Conservation (phyloP, 2,797 vertebrate genomes). For the Euthynnus affinis region DNA sequence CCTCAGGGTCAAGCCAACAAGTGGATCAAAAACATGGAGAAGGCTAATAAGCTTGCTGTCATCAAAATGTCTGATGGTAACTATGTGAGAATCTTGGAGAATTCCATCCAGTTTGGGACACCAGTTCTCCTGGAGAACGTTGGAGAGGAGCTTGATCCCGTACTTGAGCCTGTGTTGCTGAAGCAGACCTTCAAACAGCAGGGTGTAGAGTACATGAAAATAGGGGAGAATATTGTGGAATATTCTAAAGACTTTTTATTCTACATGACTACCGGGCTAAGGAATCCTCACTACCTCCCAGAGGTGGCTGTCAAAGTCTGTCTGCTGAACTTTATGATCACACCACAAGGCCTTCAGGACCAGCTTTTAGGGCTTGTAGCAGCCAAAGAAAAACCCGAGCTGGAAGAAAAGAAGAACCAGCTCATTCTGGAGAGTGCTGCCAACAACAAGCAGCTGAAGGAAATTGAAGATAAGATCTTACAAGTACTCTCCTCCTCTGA, state of each 20-base stretch:
- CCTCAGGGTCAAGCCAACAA: slow-evolving; percentile 97
- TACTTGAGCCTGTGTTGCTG: slow-evolving; percentile 92
- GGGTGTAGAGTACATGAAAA: slow-evolving; percentile 93
- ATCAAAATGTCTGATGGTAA: slow-evolving; percentile 92
- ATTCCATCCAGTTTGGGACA: slow-evolving; percentile 92
- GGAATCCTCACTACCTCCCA: slow-evolving; percentile 97
- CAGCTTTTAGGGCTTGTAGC: slow-evolving; percentile 95
- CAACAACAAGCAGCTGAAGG: slow-evolving; percentile 94
- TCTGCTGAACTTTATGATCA: slow-evolving; percentile 97
- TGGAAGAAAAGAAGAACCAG: slow-evolving; percentile 95
- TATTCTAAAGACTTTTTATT: slow-evolving; percentile 92
- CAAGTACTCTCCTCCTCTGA: slow-evolving; percentile 91
- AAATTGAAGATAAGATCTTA: slow-evolving; percentile 95
- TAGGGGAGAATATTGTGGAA: slow-evolving; percentile 95
- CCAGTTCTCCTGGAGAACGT: slow-evolving; percentile 93
- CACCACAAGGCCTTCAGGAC: slow-evolving; percentile 94
- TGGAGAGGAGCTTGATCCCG: slow-evolving; percentile 93
- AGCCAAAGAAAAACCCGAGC: slow-evolving; percentile 94
- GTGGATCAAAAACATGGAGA: slow-evolving; percentile 98
- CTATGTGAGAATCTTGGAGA: slow-evolving; percentile 91
- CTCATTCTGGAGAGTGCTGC: slow-evolving; percentile 92
- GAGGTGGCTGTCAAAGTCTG: slow-evolving; percentile 96
- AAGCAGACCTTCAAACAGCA: slow-evolving; percentile 95
- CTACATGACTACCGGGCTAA: slow-evolving; percentile 94
- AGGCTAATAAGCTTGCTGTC: slow-evolving; percentile 88